phyloP scores from a whole-genome alignment of 2,888 invertebrate species.

The Sicus ferrugineus region DNA sequence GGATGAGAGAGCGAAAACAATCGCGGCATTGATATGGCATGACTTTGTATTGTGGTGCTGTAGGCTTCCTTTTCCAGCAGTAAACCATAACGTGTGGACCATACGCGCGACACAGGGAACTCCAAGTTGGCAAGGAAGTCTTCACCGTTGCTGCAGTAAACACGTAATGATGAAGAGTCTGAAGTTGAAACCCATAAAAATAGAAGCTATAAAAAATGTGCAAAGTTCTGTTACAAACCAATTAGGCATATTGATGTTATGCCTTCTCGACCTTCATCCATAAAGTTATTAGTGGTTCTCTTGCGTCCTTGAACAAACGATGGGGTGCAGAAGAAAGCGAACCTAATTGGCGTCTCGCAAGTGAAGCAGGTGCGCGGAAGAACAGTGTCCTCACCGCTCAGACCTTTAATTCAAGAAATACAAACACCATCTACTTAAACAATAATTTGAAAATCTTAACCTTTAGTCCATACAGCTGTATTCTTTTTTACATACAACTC shows the following conservation, averaged over 20 bases:
- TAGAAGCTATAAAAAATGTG: neutral
- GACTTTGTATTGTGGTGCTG: conserved; percentile 55
- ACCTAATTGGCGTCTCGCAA: conserved; percentile 81
- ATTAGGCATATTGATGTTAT: conserved; percentile 60
- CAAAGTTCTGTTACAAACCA: conserved; percentile 42
- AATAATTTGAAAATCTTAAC: conserved; percentile 51
- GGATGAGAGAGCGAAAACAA: conserved; percentile 90
- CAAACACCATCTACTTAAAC: neutral
- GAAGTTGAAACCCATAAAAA: conserved; percentile 13
- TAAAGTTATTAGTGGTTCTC: conserved; percentile 7
- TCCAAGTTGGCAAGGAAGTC: conserved; percentile 85
- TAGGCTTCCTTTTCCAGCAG: conserved; percentile 77
- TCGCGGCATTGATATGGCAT: conserved; percentile 72
- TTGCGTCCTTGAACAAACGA: conserved; percentile 66
- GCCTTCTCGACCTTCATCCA: conserved; percentile 42
- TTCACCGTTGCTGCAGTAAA: conserved; percentile 81
- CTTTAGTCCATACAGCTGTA: conserved; percentile 83
- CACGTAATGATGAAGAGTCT: conserved; percentile 79
- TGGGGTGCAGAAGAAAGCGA: conserved; percentile 77
- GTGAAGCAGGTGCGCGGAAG: conserved; percentile 73
- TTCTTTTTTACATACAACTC: conserved; percentile 87
- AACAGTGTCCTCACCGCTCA: conserved; percentile 49
- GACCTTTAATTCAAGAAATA: conserved; percentile 40
- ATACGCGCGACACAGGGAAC: conserved; percentile 80
- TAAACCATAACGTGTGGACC: conserved; percentile 86